Conservation (phyloP, 1,140 invertebrate genomes). For the Cydia pomonella region DNA sequence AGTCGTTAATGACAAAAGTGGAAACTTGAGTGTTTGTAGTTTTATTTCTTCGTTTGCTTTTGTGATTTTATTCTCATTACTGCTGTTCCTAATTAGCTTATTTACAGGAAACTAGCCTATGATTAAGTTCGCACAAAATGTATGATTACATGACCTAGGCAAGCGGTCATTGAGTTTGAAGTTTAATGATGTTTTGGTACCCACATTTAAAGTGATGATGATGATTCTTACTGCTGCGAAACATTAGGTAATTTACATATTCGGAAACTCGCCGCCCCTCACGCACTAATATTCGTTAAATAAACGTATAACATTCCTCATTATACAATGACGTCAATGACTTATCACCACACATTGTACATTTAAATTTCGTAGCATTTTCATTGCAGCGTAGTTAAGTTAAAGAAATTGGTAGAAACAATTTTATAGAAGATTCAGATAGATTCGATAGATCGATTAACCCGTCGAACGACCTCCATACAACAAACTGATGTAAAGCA, state of each 20-base stretch:
- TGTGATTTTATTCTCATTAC: not conserved
- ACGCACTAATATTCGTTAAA: not conserved
- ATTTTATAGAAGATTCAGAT: not conserved
- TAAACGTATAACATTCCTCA: not conserved
- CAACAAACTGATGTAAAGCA: no score
- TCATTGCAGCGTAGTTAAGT: not conserved
- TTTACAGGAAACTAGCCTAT: not conserved
- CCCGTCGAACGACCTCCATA: no score
- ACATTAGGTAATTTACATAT: slow-evolving; percentile 1
- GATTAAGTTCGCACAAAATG: not conserved
- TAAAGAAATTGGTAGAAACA: not conserved
- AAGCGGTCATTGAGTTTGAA: not conserved
- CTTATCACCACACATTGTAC: not conserved
- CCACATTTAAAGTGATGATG: not conserved
- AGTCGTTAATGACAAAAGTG: no score
- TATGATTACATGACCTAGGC: not conserved
- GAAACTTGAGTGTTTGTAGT: not conserved
- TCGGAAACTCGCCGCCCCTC: not conserved
- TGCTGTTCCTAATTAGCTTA: not conserved
- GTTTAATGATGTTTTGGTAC: not conserved
- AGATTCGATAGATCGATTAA: no score
- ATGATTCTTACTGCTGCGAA: not conserved
- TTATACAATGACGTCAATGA: slow-evolving; percentile 12
- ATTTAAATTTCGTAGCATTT: not conserved
- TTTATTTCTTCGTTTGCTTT: not conserved